Evolutionary conservation across 2,797 vertebrate genomes (phyloP).

Genomic region (Sebastes nivosus): DNA sequence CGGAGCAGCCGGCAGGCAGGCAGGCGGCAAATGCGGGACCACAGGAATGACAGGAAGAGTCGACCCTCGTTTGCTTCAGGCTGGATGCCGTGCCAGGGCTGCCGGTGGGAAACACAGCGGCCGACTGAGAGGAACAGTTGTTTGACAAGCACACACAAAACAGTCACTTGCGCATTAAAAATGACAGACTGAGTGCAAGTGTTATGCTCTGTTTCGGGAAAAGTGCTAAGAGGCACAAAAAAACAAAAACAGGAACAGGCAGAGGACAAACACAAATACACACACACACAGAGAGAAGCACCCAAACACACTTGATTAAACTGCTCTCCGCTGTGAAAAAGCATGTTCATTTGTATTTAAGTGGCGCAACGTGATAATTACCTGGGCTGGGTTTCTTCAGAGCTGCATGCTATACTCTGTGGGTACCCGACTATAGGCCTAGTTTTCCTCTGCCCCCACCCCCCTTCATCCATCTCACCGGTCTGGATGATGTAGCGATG

Average conservation of each 20-base stretch:
- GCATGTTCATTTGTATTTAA: conserved; percentile 63
- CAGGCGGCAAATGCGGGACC: conserved; percentile 44
- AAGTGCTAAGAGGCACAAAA: neutral
- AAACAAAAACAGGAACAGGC: neutral
- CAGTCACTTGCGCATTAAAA: conserved; percentile 9
- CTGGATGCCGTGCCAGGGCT: conserved; percentile 20
- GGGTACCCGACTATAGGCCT: conserved; percentile 45
- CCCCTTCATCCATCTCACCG: conserved; percentile 64
- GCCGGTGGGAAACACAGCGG: conserved; percentile 23
- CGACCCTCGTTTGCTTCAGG: conserved; percentile 15
- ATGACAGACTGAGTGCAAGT: neutral
- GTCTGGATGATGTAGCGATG: conserved; percentile 61
- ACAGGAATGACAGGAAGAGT: conserved; percentile 39
- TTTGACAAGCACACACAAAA: conserved; percentile 31
- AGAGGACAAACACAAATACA: neutral
- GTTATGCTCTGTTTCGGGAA: conserved; percentile 14
- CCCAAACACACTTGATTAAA: conserved; percentile 50
- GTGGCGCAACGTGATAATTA: conserved; percentile 57
- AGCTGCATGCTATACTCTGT: conserved; percentile 30
- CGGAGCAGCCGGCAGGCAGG: conserved; percentile 61
- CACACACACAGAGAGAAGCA: neutral
- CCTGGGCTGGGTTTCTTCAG: conserved; percentile 40
- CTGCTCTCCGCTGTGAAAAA: conserved; percentile 47
- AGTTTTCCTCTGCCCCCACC: conserved; percentile 28
- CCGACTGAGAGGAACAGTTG: conserved; percentile 25